Evolutionary conservation across 2,888 invertebrate genomes (phyloP).

Genomic region (Drosophila austrosaltans): DNA sequence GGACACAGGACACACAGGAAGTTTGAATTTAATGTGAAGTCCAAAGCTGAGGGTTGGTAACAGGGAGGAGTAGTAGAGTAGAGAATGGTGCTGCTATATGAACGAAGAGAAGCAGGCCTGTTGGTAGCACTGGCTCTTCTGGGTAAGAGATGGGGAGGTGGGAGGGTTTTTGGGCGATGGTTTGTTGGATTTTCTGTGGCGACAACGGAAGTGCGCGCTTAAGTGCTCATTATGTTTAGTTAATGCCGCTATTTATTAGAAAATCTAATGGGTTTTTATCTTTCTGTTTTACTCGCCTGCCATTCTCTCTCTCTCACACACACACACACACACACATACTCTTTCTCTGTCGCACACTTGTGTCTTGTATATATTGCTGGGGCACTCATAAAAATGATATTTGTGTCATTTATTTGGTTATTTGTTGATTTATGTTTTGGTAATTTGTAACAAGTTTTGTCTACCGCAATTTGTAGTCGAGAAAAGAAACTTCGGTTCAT

Average conservation of each 20-base stretch:
- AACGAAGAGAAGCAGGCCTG: not conserved
- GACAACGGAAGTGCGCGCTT: constrained; percentile 70
- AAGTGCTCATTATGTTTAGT: constrained; percentile 77
- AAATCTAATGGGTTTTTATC: constrained; percentile 72
- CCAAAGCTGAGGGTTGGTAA: not conserved
- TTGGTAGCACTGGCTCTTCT: not conserved
- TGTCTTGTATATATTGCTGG: not conserved
- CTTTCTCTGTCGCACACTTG: constrained; percentile 1
- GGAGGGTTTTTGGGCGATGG: not conserved
- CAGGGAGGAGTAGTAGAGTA: not conserved
- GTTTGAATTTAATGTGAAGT: constrained; percentile 22
- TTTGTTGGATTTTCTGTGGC: constrained; percentile 1
- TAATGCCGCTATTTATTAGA: constrained; percentile 75
- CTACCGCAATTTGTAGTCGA: constrained; percentile 50
- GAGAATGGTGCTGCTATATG: not conserved
- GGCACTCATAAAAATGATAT: constrained; percentile 60
- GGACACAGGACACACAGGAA: constrained; percentile 14
- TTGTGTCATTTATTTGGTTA: constrained; percentile 70
- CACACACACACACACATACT: not conserved
- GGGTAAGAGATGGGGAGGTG: not conserved
- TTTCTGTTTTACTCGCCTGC: constrained; percentile 3
- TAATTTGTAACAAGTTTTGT: constrained; percentile 55
- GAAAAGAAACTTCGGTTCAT: constrained; percentile 24
- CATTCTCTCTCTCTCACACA: constrained; percentile 1
- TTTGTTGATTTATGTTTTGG: constrained; percentile 63